Conservation (phyloP, 2,113 vertebrate genomes). For the Plestiodon gilberti region DNA sequence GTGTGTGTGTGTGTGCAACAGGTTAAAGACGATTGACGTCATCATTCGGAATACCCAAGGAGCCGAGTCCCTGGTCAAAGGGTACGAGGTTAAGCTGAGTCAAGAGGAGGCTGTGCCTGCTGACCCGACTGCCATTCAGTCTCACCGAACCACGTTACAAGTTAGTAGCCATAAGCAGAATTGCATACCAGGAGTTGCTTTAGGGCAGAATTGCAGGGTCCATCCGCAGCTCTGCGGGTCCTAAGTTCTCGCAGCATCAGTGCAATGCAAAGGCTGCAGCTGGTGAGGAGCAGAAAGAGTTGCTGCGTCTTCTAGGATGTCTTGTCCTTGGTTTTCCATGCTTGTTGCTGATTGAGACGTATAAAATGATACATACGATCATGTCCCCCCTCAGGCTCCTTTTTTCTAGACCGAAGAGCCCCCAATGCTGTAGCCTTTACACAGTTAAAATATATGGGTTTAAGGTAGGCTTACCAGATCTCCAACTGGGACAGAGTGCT, state of each 20-base stretch:
- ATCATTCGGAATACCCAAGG: conserved; percentile 85
- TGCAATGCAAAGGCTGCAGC: background rate
- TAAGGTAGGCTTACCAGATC: too few relatives aligned
- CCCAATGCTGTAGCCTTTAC: too few relatives aligned
- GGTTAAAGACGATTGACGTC: conserved; percentile 90
- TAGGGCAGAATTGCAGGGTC: accelerated
- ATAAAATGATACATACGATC: too few relatives aligned
- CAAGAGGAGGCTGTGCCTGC: conserved; percentile 92
- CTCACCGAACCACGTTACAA: conserved; percentile 78
- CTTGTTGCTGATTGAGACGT: accelerated
- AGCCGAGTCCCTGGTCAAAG: conserved; percentile 89
- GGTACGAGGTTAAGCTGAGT: conserved; percentile 90
- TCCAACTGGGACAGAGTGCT: too few relatives aligned
- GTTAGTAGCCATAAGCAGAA: conserved; percentile 64
- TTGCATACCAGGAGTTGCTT: background rate
- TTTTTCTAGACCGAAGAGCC: too few relatives aligned
- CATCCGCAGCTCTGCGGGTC: background rate
- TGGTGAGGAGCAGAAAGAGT: background rate
- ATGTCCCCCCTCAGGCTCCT: too few relatives aligned
- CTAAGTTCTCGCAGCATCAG: accelerated
- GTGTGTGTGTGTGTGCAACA: conserved; percentile 54
- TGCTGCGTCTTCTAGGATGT: background rate
- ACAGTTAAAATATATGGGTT: too few relatives aligned
- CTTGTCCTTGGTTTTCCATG: background rate
- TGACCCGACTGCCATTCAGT: conserved; percentile 82